A percentile compares a stretch with the other conserved stretches of the same genome.
Evolutionary conservation across 2,888 invertebrate species (phyloP).

Genomic region (Zhengitettix transpicula): DNA sequence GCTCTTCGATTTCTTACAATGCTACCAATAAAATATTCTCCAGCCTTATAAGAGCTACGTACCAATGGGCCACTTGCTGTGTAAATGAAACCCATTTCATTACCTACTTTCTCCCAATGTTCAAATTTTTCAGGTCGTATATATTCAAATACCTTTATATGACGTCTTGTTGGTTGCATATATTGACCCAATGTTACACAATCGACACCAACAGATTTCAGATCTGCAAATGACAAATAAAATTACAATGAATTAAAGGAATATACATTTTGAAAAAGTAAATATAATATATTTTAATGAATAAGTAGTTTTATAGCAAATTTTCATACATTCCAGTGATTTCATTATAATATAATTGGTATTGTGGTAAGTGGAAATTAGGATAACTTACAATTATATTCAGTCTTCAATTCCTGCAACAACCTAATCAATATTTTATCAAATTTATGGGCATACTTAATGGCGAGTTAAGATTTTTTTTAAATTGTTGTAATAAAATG

Average conservation of each 20-base stretch:
- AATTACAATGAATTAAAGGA: neutral
- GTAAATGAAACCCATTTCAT: slow-evolving; percentile 80
- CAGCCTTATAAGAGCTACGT: slow-evolving; percentile 94
- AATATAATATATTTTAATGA: too few relatives aligned
- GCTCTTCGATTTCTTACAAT: slow-evolving; percentile 39
- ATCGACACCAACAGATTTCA: slow-evolving; percentile 70
- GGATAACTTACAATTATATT: too few relatives aligned
- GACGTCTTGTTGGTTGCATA: slow-evolving; percentile 97
- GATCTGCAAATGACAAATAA: slow-evolving; percentile 35
- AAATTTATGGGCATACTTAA: too few relatives aligned
- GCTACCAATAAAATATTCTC: slow-evolving; percentile 78
- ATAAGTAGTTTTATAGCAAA: too few relatives aligned
- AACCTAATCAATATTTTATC: too few relatives aligned
- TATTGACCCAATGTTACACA: slow-evolving; percentile 96
- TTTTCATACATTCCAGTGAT: too few relatives aligned
- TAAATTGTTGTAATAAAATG: too few relatives aligned
- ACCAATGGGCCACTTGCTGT: slow-evolving; percentile 96
- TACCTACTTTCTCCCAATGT: slow-evolving; percentile 68
- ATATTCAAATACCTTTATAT: slow-evolving; percentile 88
- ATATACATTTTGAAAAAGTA: neutral
- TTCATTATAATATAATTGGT: too few relatives aligned
- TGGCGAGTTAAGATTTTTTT: too few relatives aligned
- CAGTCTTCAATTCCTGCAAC: too few relatives aligned
- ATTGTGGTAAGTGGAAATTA: too few relatives aligned
- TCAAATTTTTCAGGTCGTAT: slow-evolving; percentile 88